These are phyloP conservation scores for Gyps fulvus DNA, from an alignment of 2,113 vertebrate species.

Conservation along the genomic window DNA sequence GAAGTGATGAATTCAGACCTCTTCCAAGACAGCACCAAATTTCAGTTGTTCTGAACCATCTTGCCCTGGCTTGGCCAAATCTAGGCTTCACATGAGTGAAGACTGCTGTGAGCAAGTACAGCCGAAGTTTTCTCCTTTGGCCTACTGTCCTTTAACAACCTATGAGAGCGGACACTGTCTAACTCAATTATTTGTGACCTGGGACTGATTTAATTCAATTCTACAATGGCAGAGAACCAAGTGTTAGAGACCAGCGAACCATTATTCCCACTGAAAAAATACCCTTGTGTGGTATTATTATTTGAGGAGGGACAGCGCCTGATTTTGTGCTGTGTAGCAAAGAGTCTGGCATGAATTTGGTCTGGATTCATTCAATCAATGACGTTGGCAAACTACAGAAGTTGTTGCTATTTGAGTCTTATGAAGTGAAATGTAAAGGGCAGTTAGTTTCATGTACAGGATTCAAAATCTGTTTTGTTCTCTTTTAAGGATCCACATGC, in stretches of 20 bases:
- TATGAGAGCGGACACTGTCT: conserved; percentile 5
- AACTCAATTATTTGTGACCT: conserved; percentile 66
- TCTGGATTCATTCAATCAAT: conserved; percentile 22
- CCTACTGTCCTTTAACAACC: conserved; percentile 34
- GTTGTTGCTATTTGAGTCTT: background rate
- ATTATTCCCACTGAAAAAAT: conserved; percentile 50
- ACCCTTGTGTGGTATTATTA: conserved; percentile 16
- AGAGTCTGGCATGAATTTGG: background rate
- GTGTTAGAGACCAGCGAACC: conserved; percentile 13
- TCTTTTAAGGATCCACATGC: background rate
- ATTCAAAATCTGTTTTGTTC: background rate
- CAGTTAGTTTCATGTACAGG: background rate
- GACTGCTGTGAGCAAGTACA: background rate
- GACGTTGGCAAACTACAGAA: background rate
- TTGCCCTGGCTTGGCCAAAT: background rate
- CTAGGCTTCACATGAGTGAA: background rate
- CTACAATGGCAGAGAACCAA: conserved; percentile 56
- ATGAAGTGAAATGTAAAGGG: background rate
- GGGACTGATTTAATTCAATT: conserved; percentile 54
- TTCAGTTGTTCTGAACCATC: background rate
- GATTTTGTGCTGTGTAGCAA: conserved; percentile 22
- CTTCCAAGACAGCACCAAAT: background rate
- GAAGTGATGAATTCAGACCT: background rate
- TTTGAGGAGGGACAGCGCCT: background rate
- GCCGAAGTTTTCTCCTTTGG: conserved; percentile 8